phyloP scores from a whole-genome alignment of 2,888 invertebrate genomes.

The Epistrophella euchroma region DNA sequence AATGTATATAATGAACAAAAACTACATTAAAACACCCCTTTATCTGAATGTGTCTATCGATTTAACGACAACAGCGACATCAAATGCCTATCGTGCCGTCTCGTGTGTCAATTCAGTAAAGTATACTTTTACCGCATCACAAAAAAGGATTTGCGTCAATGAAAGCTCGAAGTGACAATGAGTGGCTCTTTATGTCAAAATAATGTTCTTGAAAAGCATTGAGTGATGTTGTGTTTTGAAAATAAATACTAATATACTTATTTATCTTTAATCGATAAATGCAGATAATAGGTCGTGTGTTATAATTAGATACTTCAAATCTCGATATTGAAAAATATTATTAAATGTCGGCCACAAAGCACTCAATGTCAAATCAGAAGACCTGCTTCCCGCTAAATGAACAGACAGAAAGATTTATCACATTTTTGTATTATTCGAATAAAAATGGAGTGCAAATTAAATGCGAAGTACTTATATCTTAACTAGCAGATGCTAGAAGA shows the following conservation, averaged over 20 bases:
- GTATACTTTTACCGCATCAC: slow-evolving; percentile 5
- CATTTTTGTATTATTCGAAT: neutral
- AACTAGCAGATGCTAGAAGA: neutral
- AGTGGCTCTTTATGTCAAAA: slow-evolving; percentile 35
- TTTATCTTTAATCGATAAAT: slow-evolving; percentile 21
- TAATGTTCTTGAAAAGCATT: slow-evolving; percentile 25
- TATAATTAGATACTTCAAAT: slow-evolving; percentile 30
- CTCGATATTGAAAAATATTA: slow-evolving; percentile 17
- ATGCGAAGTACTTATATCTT: neutral
- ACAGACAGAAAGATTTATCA: slow-evolving; percentile 31
- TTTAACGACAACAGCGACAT: slow-evolving; percentile 23
- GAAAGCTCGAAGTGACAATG: slow-evolving; percentile 36
- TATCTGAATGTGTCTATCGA: slow-evolving; percentile 30
- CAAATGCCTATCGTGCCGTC: slow-evolving; percentile 8
- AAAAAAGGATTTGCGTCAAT: slow-evolving; percentile 41
- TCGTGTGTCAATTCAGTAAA: neutral
- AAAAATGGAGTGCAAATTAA: neutral
- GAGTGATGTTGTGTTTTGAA: slow-evolving; percentile 47
- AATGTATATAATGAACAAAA: neutral
- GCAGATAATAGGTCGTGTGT: neutral
- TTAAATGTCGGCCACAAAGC: slow-evolving; percentile 28
- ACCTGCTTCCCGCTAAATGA: slow-evolving; percentile 31
- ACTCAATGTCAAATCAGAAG: slow-evolving; percentile 26
- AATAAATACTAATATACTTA: slow-evolving; percentile 17
- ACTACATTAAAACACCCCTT: slow-evolving; percentile 26